These are phyloP conservation scores for Sminthurinus aureus DNA, from an alignment of 2,888 invertebrate genomes.

Conservation along the genomic window DNA sequence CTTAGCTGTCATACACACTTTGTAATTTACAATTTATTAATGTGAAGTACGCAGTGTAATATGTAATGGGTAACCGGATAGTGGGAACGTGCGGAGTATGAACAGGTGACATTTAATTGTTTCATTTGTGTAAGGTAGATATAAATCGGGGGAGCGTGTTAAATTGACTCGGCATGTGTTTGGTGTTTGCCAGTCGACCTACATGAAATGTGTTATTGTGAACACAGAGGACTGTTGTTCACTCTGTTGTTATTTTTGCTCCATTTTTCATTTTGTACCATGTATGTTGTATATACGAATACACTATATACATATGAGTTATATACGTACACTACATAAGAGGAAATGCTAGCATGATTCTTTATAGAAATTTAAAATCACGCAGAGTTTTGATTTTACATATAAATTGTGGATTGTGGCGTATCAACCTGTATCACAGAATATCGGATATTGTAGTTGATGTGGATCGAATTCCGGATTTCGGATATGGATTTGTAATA, in stretches of 20 bases:
- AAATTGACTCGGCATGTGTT: slow-evolving; percentile 29
- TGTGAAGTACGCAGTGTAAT: too few species aligned
- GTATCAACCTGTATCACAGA: too few species aligned
- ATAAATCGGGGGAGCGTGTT: slow-evolving; percentile 36
- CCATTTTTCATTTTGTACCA: neutral
- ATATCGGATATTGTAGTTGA: too few species aligned
- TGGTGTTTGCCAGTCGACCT: neutral
- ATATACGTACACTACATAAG: neutral
- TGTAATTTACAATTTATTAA: too few species aligned
- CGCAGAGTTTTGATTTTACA: neutral
- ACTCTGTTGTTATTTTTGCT: neutral
- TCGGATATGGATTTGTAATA: neutral
- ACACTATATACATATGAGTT: neutral
- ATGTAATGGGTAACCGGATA: too few species aligned
- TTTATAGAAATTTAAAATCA: neutral
- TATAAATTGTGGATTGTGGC: too few species aligned
- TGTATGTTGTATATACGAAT: neutral
- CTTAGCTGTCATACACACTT: too few species aligned
- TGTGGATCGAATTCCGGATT: neutral
- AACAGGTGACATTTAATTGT: slow-evolving; percentile 26
- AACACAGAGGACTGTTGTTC: slow-evolving; percentile 1
- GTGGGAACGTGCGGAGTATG: neutral
- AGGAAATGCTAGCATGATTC: too few species aligned
- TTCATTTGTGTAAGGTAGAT: neutral
- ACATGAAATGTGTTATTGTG: neutral